These are phyloP conservation scores for Drosophila elegans DNA, from an alignment of 1,140 invertebrate species.

Conservation along the genomic window DNA sequence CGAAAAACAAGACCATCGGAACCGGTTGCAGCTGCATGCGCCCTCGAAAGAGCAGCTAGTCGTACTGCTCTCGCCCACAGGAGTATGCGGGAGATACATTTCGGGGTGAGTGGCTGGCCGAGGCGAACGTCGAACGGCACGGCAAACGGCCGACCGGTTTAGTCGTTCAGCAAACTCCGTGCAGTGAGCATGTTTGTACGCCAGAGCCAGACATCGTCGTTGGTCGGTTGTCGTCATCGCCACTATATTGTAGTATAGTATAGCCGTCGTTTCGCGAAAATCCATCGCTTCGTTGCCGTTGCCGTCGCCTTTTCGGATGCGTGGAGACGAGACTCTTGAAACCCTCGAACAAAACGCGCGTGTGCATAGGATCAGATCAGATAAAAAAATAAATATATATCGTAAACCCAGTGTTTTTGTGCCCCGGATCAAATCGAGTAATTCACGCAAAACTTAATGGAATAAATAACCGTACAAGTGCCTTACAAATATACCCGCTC, in stretches of 20 bases:
- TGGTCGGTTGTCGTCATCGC: conserved; percentile 38
- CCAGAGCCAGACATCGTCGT: conserved; percentile 26
- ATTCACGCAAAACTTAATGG: conserved; percentile 4
- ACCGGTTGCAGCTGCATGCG: conserved; percentile 61
- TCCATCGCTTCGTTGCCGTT: conserved; percentile 21
- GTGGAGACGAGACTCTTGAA: conserved; percentile 28
- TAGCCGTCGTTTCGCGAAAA: conserved; percentile 25
- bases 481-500: conserved; percentile 60
- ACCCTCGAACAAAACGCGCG: conserved; percentile 1
- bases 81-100: conserved; percentile 36
- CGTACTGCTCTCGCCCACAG: conserved; percentile 33
- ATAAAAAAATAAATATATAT: not conserved
- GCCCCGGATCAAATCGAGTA: not conserved
- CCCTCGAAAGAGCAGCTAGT: conserved; percentile 9
- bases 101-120: conserved; percentile 57
- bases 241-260: conserved; percentile 6
- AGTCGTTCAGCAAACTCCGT: conserved; percentile 78
- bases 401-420: conserved; percentile 9
- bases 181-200: conserved; percentile 70
- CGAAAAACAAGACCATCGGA: conserved; percentile 30
- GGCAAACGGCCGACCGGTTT: conserved; percentile 60
- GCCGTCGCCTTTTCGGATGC: conserved; percentile 61
- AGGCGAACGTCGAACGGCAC: conserved; percentile 19
- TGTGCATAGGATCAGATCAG: not conserved
- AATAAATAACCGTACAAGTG: conserved; percentile 46